phyloP scores from a whole-genome alignment of 2,797 vertebrate species.

The Selene dorsalis region DNA sequence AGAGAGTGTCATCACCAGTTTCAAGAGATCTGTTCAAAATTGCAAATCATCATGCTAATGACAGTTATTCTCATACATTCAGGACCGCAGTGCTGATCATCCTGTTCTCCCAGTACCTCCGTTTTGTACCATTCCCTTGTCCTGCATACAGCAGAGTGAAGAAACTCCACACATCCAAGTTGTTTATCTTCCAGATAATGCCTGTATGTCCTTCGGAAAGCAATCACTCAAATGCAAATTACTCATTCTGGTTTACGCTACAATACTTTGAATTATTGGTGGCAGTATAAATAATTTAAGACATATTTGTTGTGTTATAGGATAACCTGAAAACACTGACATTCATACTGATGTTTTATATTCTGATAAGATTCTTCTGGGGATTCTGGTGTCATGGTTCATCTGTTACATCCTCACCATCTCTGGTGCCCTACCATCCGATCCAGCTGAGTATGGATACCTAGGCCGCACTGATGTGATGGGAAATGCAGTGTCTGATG shows the following conservation, averaged over 20 bases:
- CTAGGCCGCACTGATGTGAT: constrained; percentile 90
- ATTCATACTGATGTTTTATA: constrained; percentile 30
- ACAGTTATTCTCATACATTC: constrained; percentile 42
- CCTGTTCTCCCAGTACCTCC: constrained; percentile 95
- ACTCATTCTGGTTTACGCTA: neutral
- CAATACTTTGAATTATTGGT: neutral
- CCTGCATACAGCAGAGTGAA: constrained; percentile 84
- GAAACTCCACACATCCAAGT: constrained; percentile 82
- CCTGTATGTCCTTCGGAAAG: constrained; percentile 83
- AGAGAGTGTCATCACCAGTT: neutral
- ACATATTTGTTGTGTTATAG: neutral
- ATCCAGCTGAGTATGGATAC: constrained; percentile 85
- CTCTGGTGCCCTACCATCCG: constrained; percentile 85
- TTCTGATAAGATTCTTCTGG: constrained; percentile 89
- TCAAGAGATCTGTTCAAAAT: neutral
- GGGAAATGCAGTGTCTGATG: constrained; percentile 82
- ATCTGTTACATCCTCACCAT: constrained; percentile 90
- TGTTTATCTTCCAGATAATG: constrained; percentile 92
- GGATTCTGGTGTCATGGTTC: constrained; percentile 91
- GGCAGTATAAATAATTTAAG: neutral
- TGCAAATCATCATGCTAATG: neutral
- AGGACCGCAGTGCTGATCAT: constrained; percentile 91
- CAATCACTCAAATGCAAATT: neutral
- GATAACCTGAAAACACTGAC: neutral
- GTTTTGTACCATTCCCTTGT: constrained; percentile 84